These are phyloP conservation scores for Caradrina kadenii DNA, from an alignment of 2,888 invertebrate species.

Conservation along the genomic window DNA sequence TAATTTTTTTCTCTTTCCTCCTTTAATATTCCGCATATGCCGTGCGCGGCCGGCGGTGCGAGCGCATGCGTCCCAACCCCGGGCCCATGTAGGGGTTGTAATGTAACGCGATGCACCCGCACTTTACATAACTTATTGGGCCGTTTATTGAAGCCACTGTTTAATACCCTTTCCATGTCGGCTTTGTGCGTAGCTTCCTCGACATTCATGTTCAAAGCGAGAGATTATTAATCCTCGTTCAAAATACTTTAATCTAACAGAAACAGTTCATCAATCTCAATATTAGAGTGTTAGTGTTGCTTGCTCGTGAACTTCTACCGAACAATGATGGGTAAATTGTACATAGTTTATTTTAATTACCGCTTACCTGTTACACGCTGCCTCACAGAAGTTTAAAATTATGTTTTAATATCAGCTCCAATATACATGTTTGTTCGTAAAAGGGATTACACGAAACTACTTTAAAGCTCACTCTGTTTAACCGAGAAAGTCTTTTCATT, in stretches of 20 bases:
- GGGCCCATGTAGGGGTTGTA: slow-evolving; percentile 84
- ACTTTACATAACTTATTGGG: slow-evolving; percentile 90
- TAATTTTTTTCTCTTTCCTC: slow-evolving; percentile 91
- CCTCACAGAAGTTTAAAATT: slow-evolving; percentile 36
- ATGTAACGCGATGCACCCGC: slow-evolving; percentile 89
- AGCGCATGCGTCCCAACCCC: slow-evolving; percentile 88
- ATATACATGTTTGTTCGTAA: slow-evolving; percentile 23
- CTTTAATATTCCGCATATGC: slow-evolving; percentile 91
- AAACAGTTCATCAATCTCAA: slow-evolving; percentile 82
- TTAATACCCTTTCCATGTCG: slow-evolving; percentile 88
- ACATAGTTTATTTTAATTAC: slow-evolving; percentile 58
- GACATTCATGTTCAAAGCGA: slow-evolving; percentile 70
- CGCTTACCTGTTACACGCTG: slow-evolving; percentile 40
- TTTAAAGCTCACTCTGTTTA: slow-evolving; percentile 16
- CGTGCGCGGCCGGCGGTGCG: slow-evolving; percentile 86
- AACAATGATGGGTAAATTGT: slow-evolving; percentile 46
- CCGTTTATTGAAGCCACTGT: slow-evolving; percentile 88
- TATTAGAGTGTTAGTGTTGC: slow-evolving; percentile 65
- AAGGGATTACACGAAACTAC: slow-evolving; percentile 41
- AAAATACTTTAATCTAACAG: slow-evolving; percentile 77
- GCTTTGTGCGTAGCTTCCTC: slow-evolving; percentile 86
- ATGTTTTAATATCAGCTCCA: slow-evolving; percentile 43
- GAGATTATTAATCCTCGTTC: slow-evolving; percentile 85
- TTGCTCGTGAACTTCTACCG: slow-evolving; percentile 58
- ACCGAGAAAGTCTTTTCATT: slow-evolving; percentile 29